These are phyloP conservation scores for Phymastichus coffea DNA, from an alignment of 1,140 invertebrate genomes.

Conservation along the genomic window DNA sequence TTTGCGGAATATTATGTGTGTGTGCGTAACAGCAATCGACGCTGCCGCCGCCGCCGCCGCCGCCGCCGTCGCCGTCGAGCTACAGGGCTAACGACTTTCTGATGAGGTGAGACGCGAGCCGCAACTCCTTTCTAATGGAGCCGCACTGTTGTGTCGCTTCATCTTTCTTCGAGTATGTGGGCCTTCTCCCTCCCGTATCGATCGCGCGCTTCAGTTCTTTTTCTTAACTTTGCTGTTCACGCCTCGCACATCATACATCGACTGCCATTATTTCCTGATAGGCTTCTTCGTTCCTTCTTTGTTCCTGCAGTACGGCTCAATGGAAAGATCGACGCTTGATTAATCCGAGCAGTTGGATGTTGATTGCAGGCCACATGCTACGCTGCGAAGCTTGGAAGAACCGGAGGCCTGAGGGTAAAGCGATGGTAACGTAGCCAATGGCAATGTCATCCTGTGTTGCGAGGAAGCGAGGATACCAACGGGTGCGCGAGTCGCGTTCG, in stretches of 20 bases:
- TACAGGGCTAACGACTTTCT: slow-evolving; percentile 51
- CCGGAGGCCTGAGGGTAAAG: too few species aligned
- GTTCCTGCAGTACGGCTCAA: not conserved
- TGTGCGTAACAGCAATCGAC: too few species aligned
- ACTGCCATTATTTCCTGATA: not conserved
- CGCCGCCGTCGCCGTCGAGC: not conserved
- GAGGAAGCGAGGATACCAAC: not conserved
- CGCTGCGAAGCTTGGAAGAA: too few species aligned
- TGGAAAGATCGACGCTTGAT: too few species aligned
- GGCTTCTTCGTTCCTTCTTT: not conserved
- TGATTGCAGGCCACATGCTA: too few species aligned
- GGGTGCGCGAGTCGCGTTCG: not conserved
- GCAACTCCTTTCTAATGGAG: slow-evolving; percentile 49
- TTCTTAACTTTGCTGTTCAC: slow-evolving; percentile 17
- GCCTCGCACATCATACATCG: not conserved
- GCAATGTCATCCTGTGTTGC: not conserved
- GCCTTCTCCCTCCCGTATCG: slow-evolving; percentile 36
- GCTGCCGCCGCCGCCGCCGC: too few species aligned
- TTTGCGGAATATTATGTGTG: too few species aligned
- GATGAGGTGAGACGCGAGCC: slow-evolving; percentile 47
- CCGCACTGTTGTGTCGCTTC: too few species aligned
- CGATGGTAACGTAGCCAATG: not conserved
- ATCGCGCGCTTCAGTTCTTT: slow-evolving; percentile 28
- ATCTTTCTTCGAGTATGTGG: too few species aligned
- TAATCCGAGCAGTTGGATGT: too few species aligned